Conservation (phyloP, 2,797 vertebrate genomes). For the Fringilla coelebs region DNA sequence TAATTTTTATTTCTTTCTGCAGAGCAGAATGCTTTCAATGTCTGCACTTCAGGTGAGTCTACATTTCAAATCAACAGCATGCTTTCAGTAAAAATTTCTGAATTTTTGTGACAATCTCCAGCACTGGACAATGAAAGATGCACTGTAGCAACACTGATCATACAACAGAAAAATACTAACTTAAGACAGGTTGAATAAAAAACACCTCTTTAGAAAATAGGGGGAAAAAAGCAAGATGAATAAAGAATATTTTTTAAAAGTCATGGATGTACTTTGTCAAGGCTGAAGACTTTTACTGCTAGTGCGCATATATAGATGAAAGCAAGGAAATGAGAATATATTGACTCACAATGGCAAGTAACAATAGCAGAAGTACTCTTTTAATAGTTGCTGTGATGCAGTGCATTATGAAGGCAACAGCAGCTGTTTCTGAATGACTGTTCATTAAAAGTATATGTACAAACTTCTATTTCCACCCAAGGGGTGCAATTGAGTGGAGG, state of each 20-base stretch:
- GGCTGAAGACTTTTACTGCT: neutral
- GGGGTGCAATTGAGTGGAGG: neutral
- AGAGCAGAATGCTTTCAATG: neutral
- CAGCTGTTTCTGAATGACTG: neutral
- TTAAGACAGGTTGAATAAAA: neutral
- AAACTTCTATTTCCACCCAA: neutral
- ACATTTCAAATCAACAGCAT: neutral
- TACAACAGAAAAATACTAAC: neutral
- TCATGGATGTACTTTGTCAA: neutral
- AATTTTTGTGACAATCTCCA: neutral
- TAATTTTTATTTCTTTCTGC: neutral
- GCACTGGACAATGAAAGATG: neutral
- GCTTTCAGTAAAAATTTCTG: neutral
- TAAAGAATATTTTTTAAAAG: neutral
- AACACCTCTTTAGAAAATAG: neutral
- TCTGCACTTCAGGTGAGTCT: neutral
- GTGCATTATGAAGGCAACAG: neutral
- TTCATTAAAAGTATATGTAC: neutral
- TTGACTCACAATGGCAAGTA: neutral
- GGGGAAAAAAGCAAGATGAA: rapidly evolving
- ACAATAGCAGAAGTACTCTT: neutral
- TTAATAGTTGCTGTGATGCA: neutral
- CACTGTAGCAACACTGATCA: neutral
- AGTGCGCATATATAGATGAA: neutral
- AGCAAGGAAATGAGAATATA: neutral